Evolutionary conservation across 2,113 vertebrate species (phyloP).

Genomic region (Percopsis transmontana): DNA sequence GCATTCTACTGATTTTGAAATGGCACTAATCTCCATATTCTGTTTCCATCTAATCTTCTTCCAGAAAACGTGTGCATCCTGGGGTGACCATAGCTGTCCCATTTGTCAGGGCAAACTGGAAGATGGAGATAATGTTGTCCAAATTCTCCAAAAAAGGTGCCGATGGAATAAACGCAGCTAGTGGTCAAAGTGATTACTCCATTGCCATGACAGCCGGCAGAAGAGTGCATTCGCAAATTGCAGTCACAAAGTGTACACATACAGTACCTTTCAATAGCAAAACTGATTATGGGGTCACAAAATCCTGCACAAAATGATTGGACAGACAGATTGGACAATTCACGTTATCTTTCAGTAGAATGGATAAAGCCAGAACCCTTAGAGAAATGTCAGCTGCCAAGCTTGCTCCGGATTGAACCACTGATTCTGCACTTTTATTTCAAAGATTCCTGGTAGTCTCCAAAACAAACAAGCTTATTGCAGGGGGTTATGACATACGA

Average conservation of each 20-base stretch:
- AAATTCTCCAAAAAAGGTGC: too few relatives aligned
- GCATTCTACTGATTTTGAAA: too few relatives aligned
- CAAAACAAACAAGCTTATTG: not conserved
- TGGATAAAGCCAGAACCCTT: conserved; percentile 1
- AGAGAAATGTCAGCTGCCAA: not conserved
- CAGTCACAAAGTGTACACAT: too few relatives aligned
- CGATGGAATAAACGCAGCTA: too few relatives aligned
- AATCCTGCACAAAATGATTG: not conserved
- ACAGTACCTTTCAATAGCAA: not conserved
- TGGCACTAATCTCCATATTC: too few relatives aligned
- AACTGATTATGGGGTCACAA: not conserved
- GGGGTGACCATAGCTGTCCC: too few relatives aligned
- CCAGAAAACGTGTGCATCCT: too few relatives aligned
- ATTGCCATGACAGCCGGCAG: not conserved
- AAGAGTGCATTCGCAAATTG: not conserved
- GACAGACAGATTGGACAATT: not conserved
- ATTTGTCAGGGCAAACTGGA: too few relatives aligned
- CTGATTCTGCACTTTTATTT: not conserved
- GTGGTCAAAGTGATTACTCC: too few relatives aligned
- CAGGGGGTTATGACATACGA: not conserved
- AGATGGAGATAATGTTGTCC: too few relatives aligned
- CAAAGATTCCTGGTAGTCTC: not conserved
- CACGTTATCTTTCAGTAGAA: not conserved
- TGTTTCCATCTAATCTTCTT: too few relatives aligned
- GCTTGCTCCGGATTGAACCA: not conserved